phyloP scores from a whole-genome alignment of 2,113 vertebrate species.

The Haemorhous mexicanus region DNA sequence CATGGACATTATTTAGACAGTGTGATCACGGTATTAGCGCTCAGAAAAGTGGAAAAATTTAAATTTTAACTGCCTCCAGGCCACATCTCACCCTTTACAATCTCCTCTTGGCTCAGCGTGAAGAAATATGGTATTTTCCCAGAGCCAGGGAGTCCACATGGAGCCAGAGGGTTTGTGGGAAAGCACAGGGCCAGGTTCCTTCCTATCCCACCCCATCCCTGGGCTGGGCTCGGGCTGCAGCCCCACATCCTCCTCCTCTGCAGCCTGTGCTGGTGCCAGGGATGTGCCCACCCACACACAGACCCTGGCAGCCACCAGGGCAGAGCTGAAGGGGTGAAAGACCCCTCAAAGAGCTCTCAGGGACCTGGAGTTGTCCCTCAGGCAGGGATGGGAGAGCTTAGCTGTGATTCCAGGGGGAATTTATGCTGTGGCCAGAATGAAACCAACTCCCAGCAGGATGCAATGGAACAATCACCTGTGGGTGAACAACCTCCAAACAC shows the following conservation, averaged over 20 bases:
- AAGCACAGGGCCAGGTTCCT: accelerated
- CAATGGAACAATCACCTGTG: not conserved
- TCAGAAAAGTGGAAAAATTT: constrained; percentile 9
- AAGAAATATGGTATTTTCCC: not conserved
- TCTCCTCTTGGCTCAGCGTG: not conserved
- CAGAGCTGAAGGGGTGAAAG: not conserved
- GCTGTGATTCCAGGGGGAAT: not conserved
- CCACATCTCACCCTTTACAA: not conserved
- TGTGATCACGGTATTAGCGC: not conserved
- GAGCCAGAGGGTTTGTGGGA: not conserved
- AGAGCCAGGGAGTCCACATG: accelerated
- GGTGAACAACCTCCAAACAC: not conserved
- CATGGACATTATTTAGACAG: not conserved
- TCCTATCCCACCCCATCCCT: not conserved
- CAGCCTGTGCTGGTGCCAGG: not conserved
- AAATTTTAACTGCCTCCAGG: not conserved
- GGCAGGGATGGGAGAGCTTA: accelerated
- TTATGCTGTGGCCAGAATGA: not conserved
- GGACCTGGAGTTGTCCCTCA: accelerated
- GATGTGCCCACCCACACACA: not conserved
- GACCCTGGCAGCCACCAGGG: not conserved
- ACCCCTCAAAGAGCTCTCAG: accelerated
- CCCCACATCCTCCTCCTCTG: not conserved
- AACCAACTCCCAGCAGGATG: not conserved
- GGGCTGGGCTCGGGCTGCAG: not conserved